Conservation (phyloP, 2,888 invertebrate species). For the Drosophila meridionalis region DNA sequence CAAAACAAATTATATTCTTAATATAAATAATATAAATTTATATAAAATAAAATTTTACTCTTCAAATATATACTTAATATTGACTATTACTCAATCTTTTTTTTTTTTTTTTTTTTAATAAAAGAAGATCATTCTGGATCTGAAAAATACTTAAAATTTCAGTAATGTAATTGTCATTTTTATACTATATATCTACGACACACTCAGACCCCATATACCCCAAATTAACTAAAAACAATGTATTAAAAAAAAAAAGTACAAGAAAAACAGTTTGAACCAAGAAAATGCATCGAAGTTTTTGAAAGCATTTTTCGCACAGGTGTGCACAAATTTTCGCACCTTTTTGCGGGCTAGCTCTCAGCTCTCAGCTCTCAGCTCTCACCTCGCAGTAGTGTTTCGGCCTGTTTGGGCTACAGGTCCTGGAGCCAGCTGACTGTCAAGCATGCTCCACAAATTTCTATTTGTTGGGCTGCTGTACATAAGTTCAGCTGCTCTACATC, state of each 20-base stretch:
- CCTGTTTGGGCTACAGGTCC: conserved; percentile 37
- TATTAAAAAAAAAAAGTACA: conserved; percentile 4
- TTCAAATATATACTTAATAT: too few species aligned
- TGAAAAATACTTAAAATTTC: too few species aligned
- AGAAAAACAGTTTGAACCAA: conserved; percentile 25
- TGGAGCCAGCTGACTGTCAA: conserved; percentile 65
- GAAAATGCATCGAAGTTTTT: conserved; percentile 70
- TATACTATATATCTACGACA: too few species aligned
- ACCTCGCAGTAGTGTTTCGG: conserved; percentile 19
- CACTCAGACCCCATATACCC: not conserved
- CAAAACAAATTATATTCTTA: too few species aligned
- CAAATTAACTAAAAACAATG: not conserved
- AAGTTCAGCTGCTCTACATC: conserved; percentile 47
- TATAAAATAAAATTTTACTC: too few species aligned
- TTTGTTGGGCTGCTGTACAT: conserved; percentile 65
- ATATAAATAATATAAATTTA: too few species aligned
- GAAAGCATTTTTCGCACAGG: conserved; percentile 77
- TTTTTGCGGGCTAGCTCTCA: conserved; percentile 47
- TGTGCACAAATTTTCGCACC: conserved; percentile 73
- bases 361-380: conserved; percentile 26
- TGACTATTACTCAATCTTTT: too few species aligned
- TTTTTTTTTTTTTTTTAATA: too few species aligned
- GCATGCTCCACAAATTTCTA: conserved; percentile 69
- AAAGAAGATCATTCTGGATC: too few species aligned
- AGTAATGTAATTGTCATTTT: too few species aligned